Base-by-base conservation (phyloP, 2,888 invertebrate species). In the Lasioglossum morio region DNA sequence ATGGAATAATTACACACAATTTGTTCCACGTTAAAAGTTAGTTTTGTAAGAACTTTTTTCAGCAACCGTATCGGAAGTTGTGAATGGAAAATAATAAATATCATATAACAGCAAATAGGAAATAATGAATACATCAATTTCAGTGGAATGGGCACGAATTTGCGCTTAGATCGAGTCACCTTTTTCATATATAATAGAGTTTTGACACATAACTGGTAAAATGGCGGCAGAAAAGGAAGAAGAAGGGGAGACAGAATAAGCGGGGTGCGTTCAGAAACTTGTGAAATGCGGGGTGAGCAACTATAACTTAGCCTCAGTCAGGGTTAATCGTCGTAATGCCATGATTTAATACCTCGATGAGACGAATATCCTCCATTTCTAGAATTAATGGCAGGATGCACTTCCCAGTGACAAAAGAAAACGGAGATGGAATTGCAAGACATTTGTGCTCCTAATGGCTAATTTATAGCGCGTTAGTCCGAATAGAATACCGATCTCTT, bases 251-350 rank as follows among this genome's bases (percentile, higher is more conserved):
- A 3, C 34, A 34, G 66, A 48, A 57, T 48, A 73, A 70, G 8
- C 40, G 34, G n/a, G 80, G 69, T 72, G 82, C 81, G 86, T 90
- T 87, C 77, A 79, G 89, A 82, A 89, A 82, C 82, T 84, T 85
- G 63, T 85, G 84, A 81, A 86, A 84, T 82, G 79, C 81, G 84
- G 87, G 84, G 78, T 81, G 88, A 81, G 81, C 80, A 89, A 92
- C 92, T 90, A 93, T 93, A 94, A 94, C 91, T 94, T 93, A 93
- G 93, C 90, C 93, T 93, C 91, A 92, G 92, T 88, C 91, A 82
- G 90, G 92, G 92, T 93, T 94, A 94, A 94, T 94, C 93, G 94
- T 92, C 91, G 91, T 94, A 94, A 94, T 94, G 88, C 93, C 89
- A 83, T 92, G 93, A 94, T 94, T 93, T 94, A 94, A 93, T 91